A percentile compares a stretch with the other conserved stretches of the same genome.
phyloP scores from a whole-genome alignment of 2,113 vertebrate genomes.

The Oryctolagus cuniculus region mOryCun1.1 NC_091432.1:86059001-86059500 shows the following conservation, averaged over 20 bases:
- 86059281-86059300: not conserved
- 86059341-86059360: not conserved
- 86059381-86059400: not conserved
- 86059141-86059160: not conserved
- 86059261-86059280: not conserved
- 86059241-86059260: not conserved
- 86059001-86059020: not conserved
- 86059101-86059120: not conserved
- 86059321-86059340: not conserved
- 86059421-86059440: not conserved
- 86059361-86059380: not conserved
- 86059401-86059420: not conserved
- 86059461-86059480: not conserved
- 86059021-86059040: not conserved
- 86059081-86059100: not conserved
- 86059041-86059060: fast-evolving
- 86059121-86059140: not conserved
- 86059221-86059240: not conserved
- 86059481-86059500: not conserved
- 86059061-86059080: not conserved
- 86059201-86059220: not conserved
- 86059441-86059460: not conserved
- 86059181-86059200: not conserved
- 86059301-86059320: not conserved
- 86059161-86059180: not conserved